phyloP scores from a whole-genome alignment of 2,113 vertebrate genomes.

The Mustela lutreola region DNA sequence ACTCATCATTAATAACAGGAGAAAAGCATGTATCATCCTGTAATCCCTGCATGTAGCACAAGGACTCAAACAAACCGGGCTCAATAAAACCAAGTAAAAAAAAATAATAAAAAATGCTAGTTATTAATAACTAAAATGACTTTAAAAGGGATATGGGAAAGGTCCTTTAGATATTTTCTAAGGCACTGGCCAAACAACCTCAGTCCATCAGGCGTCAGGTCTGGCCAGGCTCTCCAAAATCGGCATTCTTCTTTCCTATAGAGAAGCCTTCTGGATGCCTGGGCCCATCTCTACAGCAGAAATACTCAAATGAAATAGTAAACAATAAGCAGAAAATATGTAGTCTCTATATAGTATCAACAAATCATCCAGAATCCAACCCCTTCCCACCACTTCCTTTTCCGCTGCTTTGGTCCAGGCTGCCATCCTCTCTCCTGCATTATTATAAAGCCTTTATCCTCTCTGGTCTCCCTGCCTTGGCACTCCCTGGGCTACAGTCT shows the following conservation, averaged over 20 bases:
- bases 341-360: background rate
- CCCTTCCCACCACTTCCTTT: background rate
- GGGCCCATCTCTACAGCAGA: background rate
- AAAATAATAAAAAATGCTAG: background rate
- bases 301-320: background rate
- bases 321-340: slow-evolving; percentile 8
- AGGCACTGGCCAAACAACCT: background rate
- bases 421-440: background rate
- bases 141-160: background rate
- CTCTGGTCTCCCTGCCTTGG: background rate
- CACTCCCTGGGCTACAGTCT: background rate
- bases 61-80: background rate
- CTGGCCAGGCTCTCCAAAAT: background rate
- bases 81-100: background rate
- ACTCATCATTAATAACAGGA: background rate
- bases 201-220: background rate
- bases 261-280: background rate
- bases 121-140: background rate
- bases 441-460: background rate
- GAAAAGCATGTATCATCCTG: background rate
- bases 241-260: background rate
- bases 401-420: background rate
- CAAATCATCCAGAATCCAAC: background rate
- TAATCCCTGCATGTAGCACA: background rate
- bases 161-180: slow-evolving; percentile 16